Conservation (phyloP, 2,113 vertebrate genomes). For the Sinocyclocheilus anshuiensis region DNA sequence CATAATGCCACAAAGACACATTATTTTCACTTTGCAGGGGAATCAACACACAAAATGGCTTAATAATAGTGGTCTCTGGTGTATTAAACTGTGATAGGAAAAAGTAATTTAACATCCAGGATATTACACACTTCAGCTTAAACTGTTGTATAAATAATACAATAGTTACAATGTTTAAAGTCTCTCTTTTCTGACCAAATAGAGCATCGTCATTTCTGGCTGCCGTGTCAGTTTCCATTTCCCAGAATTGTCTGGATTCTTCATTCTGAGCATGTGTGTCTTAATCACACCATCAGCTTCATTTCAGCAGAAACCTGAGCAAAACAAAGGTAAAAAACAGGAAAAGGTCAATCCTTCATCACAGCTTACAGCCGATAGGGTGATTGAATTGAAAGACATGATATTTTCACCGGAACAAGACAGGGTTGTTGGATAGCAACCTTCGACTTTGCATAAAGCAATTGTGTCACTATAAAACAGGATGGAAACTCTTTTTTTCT, state of each 20-base stretch:
- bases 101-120: neutral
- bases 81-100: neutral
- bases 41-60: neutral
- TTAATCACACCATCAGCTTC: slow-evolving; percentile 48
- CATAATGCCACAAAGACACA: neutral
- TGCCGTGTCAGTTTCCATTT: slow-evolving; percentile 11
- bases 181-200: slow-evolving; percentile 1
- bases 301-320: slow-evolving; percentile 43
- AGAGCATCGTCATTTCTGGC: neutral
- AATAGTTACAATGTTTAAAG: neutral
- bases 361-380: slow-evolving; percentile 39
- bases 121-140: neutral
- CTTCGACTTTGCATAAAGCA: slow-evolving; percentile 30
- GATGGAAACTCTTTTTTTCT: neutral
- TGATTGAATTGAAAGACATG: slow-evolving; percentile 69
- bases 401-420: slow-evolving; percentile 60
- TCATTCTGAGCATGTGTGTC: slow-evolving; percentile 17
- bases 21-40: neutral
- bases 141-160: neutral
- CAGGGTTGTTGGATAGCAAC: slow-evolving; percentile 34
- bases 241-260: neutral
- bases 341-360: slow-evolving; percentile 67
- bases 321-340: slow-evolving; percentile 53
- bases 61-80: neutral
- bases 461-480: slow-evolving; percentile 14